Evolutionary conservation across 2,797 vertebrate species (phyloP).

Genomic region (Chanos chanos): DNA sequence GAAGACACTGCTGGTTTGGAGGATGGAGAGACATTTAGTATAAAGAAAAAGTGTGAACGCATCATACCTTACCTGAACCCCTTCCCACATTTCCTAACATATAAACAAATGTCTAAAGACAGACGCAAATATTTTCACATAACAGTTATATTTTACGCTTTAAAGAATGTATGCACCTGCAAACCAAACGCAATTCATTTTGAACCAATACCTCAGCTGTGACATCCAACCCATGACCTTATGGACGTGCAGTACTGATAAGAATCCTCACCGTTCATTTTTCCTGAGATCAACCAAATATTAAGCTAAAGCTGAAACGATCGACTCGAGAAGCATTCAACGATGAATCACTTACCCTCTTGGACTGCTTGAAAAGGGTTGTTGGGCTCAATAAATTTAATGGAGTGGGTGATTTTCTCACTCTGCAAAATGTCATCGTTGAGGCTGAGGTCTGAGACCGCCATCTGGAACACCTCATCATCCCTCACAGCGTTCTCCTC

Average conservation of each 20-base stretch:
- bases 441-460: slow-evolving; percentile 93
- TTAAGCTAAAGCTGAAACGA: neutral
- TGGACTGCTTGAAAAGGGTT: slow-evolving; percentile 98
- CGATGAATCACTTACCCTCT: slow-evolving; percentile 81
- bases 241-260: too few relatives aligned
- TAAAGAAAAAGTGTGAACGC: too few relatives aligned
- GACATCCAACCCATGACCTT: too few relatives aligned
- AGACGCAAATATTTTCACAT: too few relatives aligned
- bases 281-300: neutral
- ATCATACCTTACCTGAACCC: too few relatives aligned
- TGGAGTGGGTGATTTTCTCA: slow-evolving; percentile 97
- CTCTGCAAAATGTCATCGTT: slow-evolving; percentile 96
- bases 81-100: too few relatives aligned
- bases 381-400: slow-evolving; percentile 95
- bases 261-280: too few relatives aligned
- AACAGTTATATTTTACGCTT: too few relatives aligned
- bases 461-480: slow-evolving; percentile 94
- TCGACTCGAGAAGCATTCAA: slow-evolving; percentile 20
- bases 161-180: too few relatives aligned
- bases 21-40: slow-evolving; percentile 2
- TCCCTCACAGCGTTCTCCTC: slow-evolving; percentile 93
- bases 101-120: too few relatives aligned
- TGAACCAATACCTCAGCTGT: too few relatives aligned
- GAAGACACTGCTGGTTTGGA: slow-evolving; percentile 32
- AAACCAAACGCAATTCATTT: too few relatives aligned